phyloP scores from a whole-genome alignment of 2,113 vertebrate genomes.

The Typhlomys cinereus region DNA sequence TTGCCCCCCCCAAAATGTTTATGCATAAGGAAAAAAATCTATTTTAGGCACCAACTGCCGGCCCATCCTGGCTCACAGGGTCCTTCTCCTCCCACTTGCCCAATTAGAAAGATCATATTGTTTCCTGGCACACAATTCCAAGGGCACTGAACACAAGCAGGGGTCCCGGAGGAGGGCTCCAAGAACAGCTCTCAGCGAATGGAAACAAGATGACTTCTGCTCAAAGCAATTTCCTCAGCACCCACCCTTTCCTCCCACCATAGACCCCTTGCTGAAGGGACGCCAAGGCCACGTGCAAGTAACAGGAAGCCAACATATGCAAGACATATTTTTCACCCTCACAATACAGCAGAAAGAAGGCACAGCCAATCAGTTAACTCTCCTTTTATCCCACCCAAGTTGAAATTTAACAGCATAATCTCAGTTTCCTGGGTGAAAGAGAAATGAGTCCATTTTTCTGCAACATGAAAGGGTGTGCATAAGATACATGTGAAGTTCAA shows the following conservation, averaged over 20 bases:
- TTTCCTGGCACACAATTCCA: conserved; percentile 69
- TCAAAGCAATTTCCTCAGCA: conserved; percentile 72
- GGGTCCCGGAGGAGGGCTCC: conserved; percentile 45
- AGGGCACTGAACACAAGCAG: conserved; percentile 64
- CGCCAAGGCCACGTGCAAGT: conserved; percentile 59
- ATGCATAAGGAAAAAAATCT: conserved; percentile 62
- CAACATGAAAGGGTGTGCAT: neutral
- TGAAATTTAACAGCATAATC: neutral
- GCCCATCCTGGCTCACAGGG: conserved; percentile 36
- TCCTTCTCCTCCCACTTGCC: conserved; percentile 58
- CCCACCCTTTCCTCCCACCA: conserved; percentile 72
- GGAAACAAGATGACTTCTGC: conserved; percentile 76
- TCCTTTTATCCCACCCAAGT: conserved; percentile 57
- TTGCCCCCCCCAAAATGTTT: conserved; percentile 1
- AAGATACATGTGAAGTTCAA: neutral
- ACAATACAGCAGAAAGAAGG: neutral
- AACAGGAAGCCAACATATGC: conserved; percentile 55
- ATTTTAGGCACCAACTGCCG: conserved; percentile 61
- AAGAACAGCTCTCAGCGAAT: conserved; percentile 71
- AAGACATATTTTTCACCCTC: conserved; percentile 32
- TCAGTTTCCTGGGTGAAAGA: neutral
- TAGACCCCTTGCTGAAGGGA: conserved; percentile 57
- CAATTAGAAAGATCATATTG: conserved; percentile 72
- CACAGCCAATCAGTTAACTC: neutral
- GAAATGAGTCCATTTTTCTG: neutral